Conservation (phyloP, 1,140 invertebrate genomes). For the Epicauta chinensis region DNA sequence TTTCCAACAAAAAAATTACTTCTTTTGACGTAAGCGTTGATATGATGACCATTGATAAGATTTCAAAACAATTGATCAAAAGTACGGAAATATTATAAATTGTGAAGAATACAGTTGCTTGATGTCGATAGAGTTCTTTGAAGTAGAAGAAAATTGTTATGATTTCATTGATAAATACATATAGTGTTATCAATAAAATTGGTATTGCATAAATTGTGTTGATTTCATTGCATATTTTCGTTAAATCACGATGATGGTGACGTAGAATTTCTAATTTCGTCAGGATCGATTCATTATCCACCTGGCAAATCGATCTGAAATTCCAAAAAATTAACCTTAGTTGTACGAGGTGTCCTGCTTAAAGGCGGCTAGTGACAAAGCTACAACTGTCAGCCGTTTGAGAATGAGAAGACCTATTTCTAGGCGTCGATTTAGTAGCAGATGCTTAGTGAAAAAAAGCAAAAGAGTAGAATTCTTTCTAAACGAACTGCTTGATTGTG, state of each 20-base stretch:
- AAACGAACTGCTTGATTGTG: too few species aligned
- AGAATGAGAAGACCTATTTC: too few species aligned
- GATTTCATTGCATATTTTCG: background rate
- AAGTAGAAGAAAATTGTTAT: constrained; percentile 1
- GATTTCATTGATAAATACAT: background rate
- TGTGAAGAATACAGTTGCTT: background rate
- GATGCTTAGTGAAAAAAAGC: too few species aligned
- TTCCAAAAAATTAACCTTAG: background rate
- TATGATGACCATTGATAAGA: background rate
- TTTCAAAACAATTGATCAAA: background rate
- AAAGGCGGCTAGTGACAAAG: too few species aligned
- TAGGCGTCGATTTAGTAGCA: too few species aligned
- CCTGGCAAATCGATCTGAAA: background rate
- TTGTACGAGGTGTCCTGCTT: too few species aligned
- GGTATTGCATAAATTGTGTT: constrained; percentile 5
- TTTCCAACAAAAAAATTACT: background rate
- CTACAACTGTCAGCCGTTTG: too few species aligned
- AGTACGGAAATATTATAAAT: background rate
- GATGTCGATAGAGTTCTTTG: background rate
- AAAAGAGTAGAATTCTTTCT: too few species aligned
- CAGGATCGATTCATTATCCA: background rate
- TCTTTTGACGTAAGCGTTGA: background rate
- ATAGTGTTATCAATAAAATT: background rate
- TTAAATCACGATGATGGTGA: background rate
- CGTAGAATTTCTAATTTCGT: constrained; percentile 2